Conservation (phyloP, 2,888 invertebrate species). For the Dendrolimus pini region DNA sequence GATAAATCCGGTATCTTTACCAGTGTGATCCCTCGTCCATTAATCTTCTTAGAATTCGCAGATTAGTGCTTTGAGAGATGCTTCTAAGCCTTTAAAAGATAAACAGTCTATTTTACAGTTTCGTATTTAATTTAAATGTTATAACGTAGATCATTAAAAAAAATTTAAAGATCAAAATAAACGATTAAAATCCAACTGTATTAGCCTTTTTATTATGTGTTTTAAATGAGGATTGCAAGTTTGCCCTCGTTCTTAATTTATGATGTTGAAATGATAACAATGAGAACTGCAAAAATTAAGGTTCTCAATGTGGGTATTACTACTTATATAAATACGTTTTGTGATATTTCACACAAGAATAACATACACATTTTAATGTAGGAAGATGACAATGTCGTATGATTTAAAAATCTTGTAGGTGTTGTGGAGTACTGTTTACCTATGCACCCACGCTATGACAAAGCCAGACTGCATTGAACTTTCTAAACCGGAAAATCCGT, state of each 20-base stretch:
- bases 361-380: too few species aligned
- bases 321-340: too few species aligned
- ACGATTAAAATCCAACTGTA: too few species aligned
- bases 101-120: conserved; percentile 2
- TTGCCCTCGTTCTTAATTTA: background rate
- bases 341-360: too few species aligned
- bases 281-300: background rate
- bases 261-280: background rate
- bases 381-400: conserved; percentile 21
- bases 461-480: conserved; percentile 25
- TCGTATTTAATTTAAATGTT: background rate
- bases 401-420: conserved; percentile 36
- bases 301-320: background rate
- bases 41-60: conserved; percentile 33
- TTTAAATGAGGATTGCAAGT: too few species aligned
- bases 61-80: conserved; percentile 18
- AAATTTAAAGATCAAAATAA: too few species aligned
- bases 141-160: too few species aligned
- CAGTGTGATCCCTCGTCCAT: conserved; percentile 18
- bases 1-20: conserved; percentile 26
- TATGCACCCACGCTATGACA: conserved; percentile 50
- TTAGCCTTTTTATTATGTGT: too few species aligned
- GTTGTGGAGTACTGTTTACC: conserved; percentile 52
- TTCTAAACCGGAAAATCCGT: conserved; percentile 50
- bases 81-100: conserved; percentile 21